Base-by-base conservation (phyloP, 1,140 invertebrate genomes). In the Rhagoletis zephyria region DNA sequence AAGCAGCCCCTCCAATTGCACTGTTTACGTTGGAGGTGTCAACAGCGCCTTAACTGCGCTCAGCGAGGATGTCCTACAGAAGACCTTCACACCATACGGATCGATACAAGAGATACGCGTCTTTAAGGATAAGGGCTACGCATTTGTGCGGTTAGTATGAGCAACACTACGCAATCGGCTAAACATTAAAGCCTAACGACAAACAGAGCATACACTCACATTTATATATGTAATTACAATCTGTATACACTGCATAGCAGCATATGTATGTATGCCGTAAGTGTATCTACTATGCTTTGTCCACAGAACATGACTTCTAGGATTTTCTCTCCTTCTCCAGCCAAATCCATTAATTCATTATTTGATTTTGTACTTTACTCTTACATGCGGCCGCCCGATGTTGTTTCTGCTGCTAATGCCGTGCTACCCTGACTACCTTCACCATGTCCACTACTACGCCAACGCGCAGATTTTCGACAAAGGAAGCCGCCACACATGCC, bases 91-190 rank as follows among this genome's bases (percentile, higher is more conserved):
- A 89, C 96, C 96, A 60, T 99, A 97, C 93, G 99, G 99, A 88
- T 95, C 96, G 88, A 99, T 99, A 91, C 97, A 99, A 93, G 99
- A 99, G 95, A 98, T 99, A 90, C 95, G 98, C 88, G 98, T 99
- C 89, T 99, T 99, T 95, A 99, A 99, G 94, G 98, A 99, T 91
- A 99, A 99, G 94, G 99, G 99, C 89, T 99, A 99, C 93, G 97
- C 98, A 89, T 99, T 99, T 93, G 97, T 99, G 91, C 96, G 97
- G 97, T 98, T 93, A 94, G 93, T 91, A 67, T 65, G 67, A 67
- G 61, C 10, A 64, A 86, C 45, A 45, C 85, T 12, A 48, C 0
- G 48, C 48, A 63, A 1, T 16, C 2, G 3, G 4, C 61, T 14
- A 16, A 63, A 63, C 61, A 56, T 0, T 10, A 16, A 51, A 81